A percentile compares a stretch with the other conserved stretches of the same genome.
phyloP scores from a whole-genome alignment of 2,113 vertebrate species.

The Mus musculus region GRCm39 chr10:9859001-9859500 shows the following conservation, averaged over 20 bases:
- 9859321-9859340: background rate
- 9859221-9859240: background rate
- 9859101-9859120: background rate
- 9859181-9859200: background rate
- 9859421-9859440: accelerated
- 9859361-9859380: background rate
- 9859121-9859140: background rate
- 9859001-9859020: background rate
- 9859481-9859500: background rate
- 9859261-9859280: background rate
- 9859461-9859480: too few species aligned
- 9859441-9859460: accelerated
- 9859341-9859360: background rate
- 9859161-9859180: background rate
- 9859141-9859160: background rate
- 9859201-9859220: background rate
- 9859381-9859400: too few species aligned
- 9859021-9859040: background rate
- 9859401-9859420: background rate
- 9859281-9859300: background rate
- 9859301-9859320: background rate
- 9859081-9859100: background rate
- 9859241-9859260: background rate
- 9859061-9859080: background rate
- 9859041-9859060: background rate